phyloP scores from a whole-genome alignment of 2,797 vertebrate genomes.

The Melanotaenia trifasciata region DNA sequence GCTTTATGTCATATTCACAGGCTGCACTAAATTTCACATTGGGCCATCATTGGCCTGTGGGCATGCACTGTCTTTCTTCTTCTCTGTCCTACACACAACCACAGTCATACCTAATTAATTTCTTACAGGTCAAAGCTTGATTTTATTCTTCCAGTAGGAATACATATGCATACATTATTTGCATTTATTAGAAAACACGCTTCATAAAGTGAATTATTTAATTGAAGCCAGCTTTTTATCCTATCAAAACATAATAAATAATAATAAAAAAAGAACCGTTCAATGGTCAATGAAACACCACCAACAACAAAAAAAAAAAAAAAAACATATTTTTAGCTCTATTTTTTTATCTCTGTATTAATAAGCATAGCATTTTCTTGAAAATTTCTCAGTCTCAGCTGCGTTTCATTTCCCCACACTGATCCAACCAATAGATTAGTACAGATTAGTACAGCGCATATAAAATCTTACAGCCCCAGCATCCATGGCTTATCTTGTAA shows the following conservation, averaged over 20 bases:
- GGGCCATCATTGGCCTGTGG: neutral
- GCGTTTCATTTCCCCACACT: neutral
- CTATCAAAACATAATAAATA: neutral
- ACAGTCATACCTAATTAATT: neutral
- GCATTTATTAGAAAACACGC: neutral
- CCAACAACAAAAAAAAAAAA: neutral
- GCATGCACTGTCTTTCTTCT: neutral
- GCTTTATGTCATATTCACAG: neutral
- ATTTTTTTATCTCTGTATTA: neutral
- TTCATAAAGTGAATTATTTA: neutral
- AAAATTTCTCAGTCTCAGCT: neutral
- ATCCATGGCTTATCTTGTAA: conserved; percentile 16
- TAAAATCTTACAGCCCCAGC: conserved; percentile 1
- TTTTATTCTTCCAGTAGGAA: neutral
- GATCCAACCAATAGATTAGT: neutral
- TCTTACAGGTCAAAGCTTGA: neutral
- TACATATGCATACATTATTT: neutral
- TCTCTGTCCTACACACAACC: neutral
- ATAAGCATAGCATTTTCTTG: neutral
- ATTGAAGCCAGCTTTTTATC: neutral
- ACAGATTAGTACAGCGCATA: neutral
- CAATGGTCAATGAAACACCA: neutral
- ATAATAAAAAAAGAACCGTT: neutral
- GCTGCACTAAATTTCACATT: neutral
- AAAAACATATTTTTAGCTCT: neutral